These are phyloP conservation scores for Rhagophthalmus giganteus DNA, from an alignment of 2,888 invertebrate species.

Conservation along the genomic window DNA sequence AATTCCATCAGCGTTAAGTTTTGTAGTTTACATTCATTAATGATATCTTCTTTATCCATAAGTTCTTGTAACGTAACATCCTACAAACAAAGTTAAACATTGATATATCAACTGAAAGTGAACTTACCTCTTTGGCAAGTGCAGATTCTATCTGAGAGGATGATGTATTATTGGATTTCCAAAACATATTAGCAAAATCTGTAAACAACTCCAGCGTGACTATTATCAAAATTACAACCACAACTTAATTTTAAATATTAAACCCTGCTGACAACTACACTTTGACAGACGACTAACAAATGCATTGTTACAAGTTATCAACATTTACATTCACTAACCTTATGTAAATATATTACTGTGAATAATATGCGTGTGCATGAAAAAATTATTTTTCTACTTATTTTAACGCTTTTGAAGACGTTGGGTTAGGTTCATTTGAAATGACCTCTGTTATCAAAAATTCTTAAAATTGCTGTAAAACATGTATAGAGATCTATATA, in stretches of 20 bases:
- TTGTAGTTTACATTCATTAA: slow-evolving; percentile 93
- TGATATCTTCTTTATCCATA: slow-evolving; percentile 91
- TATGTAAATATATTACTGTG: slow-evolving; percentile 4
- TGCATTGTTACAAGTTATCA: too few relatives aligned
- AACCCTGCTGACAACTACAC: slow-evolving; percentile 24
- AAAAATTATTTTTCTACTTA: slow-evolving; percentile 22
- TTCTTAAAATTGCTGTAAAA: slow-evolving; percentile 39
- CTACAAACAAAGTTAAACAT: slow-evolving; percentile 61
- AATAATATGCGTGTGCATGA: background rate
- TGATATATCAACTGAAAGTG: background rate
- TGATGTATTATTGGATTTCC: slow-evolving; percentile 75
- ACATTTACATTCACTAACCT: slow-evolving; percentile 11
- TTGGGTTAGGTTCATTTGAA: slow-evolving; percentile 55
- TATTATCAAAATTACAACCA: background rate
- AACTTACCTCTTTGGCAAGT: slow-evolving; percentile 75
- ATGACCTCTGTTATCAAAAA: slow-evolving; percentile 50
- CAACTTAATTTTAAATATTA: slow-evolving; percentile 19
- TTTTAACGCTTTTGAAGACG: slow-evolving; percentile 43
- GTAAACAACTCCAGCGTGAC: slow-evolving; percentile 37
- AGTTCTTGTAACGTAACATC: slow-evolving; percentile 88
- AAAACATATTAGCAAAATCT: slow-evolving; percentile 69
- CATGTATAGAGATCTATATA: slow-evolving; percentile 41
- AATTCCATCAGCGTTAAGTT: slow-evolving; percentile 89
- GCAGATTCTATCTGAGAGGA: slow-evolving; percentile 76
- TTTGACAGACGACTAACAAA: too few relatives aligned